Evolutionary conservation across 2,113 vertebrate genomes (phyloP), one percentile per base, ranked within the genome.

Genomic region (Microcebus jonahi): DNA sequence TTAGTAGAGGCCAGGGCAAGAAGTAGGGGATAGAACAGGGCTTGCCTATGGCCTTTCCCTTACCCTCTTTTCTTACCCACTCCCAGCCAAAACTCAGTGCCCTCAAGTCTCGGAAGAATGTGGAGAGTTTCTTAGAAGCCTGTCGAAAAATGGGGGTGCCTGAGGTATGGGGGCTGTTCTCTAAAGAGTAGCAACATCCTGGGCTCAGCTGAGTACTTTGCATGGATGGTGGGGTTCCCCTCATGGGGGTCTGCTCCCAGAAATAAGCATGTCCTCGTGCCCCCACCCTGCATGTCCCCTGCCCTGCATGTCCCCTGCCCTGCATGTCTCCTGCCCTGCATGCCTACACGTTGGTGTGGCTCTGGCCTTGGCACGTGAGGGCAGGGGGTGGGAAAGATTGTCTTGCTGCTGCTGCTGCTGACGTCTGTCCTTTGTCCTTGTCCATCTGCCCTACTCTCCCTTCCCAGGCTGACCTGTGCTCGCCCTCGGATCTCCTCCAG

Each of bases 91-190:
- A 99, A 95, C 98, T 99, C 97, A 99, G 99, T 81, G 89, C 98
- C 4, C 98, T 99, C 39, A 99, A 99, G 96, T 98, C 99, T 96
- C 98, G 99, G 73, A 99, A 99, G 85, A 99, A 99, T 21, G 99
- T 99, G 88, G 99, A 99, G 91, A 99, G 98, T 98, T 99, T 99
- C 98, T 95, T 99, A 31, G 81, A 98, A 42, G 99, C 99, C n/a
- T 99, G 99, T 91, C 99, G 99, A 12, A 99, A 98, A 94, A 98
- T 99, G 95, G 99, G 99, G 12, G 98, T 99, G 31, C 98, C 99
- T 0, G 99, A 99, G 99, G 99, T 99, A 99, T 92, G 96, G 21
- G 94, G 76, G 79, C 93, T 67, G 63, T n/a, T 79, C n/a, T 48
- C 59, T 76, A 31, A 36, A 55, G 57, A n/a, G 65, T 31, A 34